Percentiles rank a stretch among this genome's conserved stretches.
Evolutionary conservation across 1,140 invertebrate genomes (phyloP).

Genomic region (Polypedilum vanderplanki): DNA sequence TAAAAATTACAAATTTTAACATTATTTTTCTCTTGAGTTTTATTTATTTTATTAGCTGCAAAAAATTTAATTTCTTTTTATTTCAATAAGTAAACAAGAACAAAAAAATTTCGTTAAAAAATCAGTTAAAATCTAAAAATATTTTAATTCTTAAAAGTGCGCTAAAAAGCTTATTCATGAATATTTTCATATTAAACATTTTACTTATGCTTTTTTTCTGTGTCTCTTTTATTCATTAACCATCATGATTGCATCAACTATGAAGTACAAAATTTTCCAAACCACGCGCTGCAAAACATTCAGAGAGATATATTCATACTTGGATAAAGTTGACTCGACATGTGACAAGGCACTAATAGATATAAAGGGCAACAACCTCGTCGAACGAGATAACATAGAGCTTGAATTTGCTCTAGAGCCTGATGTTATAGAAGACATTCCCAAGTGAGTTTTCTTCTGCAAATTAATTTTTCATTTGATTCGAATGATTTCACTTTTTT

Average conservation of each 20-base stretch:
- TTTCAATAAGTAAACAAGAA: no score
- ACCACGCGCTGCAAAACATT: background rate
- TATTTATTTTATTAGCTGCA: no score
- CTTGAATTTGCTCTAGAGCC: slow-evolving; percentile 42
- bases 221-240: no score
- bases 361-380: slow-evolving; percentile 38
- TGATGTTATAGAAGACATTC: slow-evolving; percentile 42
- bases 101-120: no score
- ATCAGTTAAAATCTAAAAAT: no score
- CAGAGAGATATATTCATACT: slow-evolving; percentile 41
- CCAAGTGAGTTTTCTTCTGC: slow-evolving; percentile 37
- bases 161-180: background rate
- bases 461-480: background rate
- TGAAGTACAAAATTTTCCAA: no score
- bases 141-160: no score
- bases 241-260: no score
- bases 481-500: background rate
- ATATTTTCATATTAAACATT: background rate
- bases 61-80: no score
- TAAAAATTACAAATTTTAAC: no score
- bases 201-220: background rate
- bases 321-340: slow-evolving; percentile 43
- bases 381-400: slow-evolving; percentile 40
- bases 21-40: no score
- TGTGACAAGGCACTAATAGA: slow-evolving; percentile 43